phyloP scores from a whole-genome alignment of 1,140 invertebrate species.

The Manduca sexta region DNA sequence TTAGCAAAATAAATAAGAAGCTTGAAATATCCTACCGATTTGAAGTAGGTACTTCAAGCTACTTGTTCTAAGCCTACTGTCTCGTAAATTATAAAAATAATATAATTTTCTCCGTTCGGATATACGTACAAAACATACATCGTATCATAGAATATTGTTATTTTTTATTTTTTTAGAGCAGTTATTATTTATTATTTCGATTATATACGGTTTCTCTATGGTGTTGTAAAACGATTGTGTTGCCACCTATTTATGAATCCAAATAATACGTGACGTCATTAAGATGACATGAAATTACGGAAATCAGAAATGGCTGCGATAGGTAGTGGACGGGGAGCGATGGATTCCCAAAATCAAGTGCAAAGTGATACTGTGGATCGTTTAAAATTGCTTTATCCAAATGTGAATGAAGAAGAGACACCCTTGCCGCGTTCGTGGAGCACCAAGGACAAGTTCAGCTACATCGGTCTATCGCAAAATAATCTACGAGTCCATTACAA shows the following conservation, averaged over 20 bases:
- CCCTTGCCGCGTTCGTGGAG: constrained; percentile 97
- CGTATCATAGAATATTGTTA: too few relatives aligned
- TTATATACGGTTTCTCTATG: constrained; percentile 11
- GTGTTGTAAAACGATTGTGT: constrained; percentile 6
- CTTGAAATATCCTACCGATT: too few relatives aligned
- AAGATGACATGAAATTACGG: constrained; percentile 62
- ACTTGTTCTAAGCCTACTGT: too few relatives aligned
- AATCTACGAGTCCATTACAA: constrained; percentile 99
- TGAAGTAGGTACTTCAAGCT: too few relatives aligned
- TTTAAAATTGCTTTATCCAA: constrained; percentile 92
- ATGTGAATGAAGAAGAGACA: constrained; percentile 96
- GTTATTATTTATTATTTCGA: too few relatives aligned
- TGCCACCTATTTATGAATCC: constrained; percentile 30
- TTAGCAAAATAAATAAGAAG: too few relatives aligned
- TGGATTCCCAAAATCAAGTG: constrained; percentile 76
- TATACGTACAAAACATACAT: too few relatives aligned
- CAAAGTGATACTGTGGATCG: constrained; percentile 80
- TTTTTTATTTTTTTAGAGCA: too few relatives aligned
- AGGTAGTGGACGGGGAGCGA: constrained; percentile 76
- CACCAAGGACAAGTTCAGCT: constrained; percentile 97
- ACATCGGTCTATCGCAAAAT: constrained; percentile 97
- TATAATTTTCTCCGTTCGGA: too few relatives aligned
- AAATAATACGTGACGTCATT: constrained; percentile 55
- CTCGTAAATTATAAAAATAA: too few relatives aligned
- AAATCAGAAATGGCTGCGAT: constrained; percentile 79